phyloP scores from a whole-genome alignment of 2,797 vertebrate genomes.

The Muscicapa comitata region DNA sequence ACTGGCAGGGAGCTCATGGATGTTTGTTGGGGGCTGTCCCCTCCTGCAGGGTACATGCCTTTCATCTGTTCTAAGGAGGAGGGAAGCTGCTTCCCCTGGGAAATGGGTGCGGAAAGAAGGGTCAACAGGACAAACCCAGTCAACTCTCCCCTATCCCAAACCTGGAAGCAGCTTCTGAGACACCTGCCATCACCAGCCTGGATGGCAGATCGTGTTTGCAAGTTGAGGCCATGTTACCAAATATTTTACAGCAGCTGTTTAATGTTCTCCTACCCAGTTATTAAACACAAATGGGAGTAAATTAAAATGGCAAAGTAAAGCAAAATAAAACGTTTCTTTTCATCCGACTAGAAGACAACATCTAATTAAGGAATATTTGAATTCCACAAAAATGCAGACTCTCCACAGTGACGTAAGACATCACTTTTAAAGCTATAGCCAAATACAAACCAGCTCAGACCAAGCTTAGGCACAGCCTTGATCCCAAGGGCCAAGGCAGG shows the following conservation, averaged over 20 bases:
- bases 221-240: not conserved
- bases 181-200: not conserved
- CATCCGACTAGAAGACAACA: conserved; percentile 67
- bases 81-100: not conserved
- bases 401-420: conserved; percentile 53
- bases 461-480: accelerated
- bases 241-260: conserved; percentile 66
- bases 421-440: conserved; percentile 51
- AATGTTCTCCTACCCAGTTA: conserved; percentile 70
- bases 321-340: conserved; percentile 66
- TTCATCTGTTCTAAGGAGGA: not conserved
- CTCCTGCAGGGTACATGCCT: accelerated
- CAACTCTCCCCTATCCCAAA: not conserved
- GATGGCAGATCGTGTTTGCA: not conserved
- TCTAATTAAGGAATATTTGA: conserved; percentile 75
- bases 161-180: not conserved
- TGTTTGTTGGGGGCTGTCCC: not conserved
- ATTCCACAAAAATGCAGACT: conserved; percentile 71
- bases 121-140: not conserved
- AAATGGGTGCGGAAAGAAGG: not conserved
- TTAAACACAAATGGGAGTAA: conserved; percentile 69
- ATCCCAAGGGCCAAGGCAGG: not conserved
- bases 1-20: not conserved
- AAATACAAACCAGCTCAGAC: not conserved
- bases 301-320: conserved; percentile 70